A percentile compares a stretch with the other conserved stretches of the same genome.
phyloP scores from a whole-genome alignment of 30 jellyfish, hydroid and myxozoan genomes.

The Aurelia sp. region DNA sequence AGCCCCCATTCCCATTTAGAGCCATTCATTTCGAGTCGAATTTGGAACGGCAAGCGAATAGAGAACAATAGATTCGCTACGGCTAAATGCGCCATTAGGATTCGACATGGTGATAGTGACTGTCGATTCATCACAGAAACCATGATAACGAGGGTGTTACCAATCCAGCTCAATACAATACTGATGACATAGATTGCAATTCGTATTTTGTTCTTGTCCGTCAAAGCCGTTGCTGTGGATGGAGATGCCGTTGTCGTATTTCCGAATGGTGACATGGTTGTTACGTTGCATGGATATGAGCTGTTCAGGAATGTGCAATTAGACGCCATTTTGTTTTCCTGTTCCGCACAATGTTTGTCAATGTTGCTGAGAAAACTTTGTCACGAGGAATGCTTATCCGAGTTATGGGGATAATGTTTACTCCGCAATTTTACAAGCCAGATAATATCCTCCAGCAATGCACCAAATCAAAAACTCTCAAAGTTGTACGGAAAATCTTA shows the following conservation, averaged over 20 bases:
- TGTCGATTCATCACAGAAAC: slow-evolving; percentile 60
- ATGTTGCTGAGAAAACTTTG: no score
- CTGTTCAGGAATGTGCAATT: slow-evolving; percentile 31
- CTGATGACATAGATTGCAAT: slow-evolving; percentile 65
- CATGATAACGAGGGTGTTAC: slow-evolving; percentile 73
- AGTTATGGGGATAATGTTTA: no score
- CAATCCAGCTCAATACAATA: slow-evolving; percentile 67
- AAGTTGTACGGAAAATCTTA: no score
- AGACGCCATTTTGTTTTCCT: neutral
- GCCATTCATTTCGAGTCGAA: slow-evolving; percentile 67
- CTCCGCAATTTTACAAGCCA: no score
- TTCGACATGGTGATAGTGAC: slow-evolving; percentile 66
- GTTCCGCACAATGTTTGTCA: neutral
- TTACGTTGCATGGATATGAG: slow-evolving; percentile 21
- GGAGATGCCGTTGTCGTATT: slow-evolving; percentile 25
- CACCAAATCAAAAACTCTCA: no score
- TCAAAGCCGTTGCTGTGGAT: slow-evolving; percentile 36
- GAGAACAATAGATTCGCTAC: slow-evolving; percentile 67
- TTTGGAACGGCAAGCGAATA: slow-evolving; percentile 74
- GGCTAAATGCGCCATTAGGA: slow-evolving; percentile 86
- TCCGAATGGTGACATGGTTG: slow-evolving; percentile 14
- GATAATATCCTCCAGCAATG: no score
- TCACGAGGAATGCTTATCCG: no score
- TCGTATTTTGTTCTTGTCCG: slow-evolving; percentile 62
- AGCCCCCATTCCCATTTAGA: slow-evolving; percentile 74